Percentiles rank a stretch among this genome's conserved stretches.
Evolutionary conservation across 2,888 invertebrate species (phyloP).

Genomic region (Tortricodes alternella): DNA sequence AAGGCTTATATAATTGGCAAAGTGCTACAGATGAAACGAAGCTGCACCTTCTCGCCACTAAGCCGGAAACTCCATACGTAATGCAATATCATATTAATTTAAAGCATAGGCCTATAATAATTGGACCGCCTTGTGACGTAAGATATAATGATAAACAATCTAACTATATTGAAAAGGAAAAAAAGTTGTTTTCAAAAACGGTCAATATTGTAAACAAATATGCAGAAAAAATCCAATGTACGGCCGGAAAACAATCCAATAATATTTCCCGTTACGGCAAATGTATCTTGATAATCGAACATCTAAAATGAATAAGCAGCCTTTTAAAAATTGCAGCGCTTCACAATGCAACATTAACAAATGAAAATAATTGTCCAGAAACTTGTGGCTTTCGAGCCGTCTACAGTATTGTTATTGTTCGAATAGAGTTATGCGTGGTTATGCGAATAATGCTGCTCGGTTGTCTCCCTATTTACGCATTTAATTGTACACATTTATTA

Average conservation of each 20-base stretch:
- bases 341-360: neutral
- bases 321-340: too few relatives aligned
- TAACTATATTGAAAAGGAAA: neutral
- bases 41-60: neutral
- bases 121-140: conserved; percentile 11
- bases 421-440: conserved; percentile 37
- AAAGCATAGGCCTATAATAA: conserved; percentile 17
- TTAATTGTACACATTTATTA: conserved; percentile 58
- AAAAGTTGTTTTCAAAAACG: too few relatives aligned
- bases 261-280: too few relatives aligned
- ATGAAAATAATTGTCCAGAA: conserved; percentile 41
- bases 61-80: conserved; percentile 13
- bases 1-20: too few relatives aligned
- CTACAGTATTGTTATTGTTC: conserved; percentile 7
- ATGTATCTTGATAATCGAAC: too few relatives aligned
- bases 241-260: too few relatives aligned
- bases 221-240: too few relatives aligned
- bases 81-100: conserved; percentile 16
- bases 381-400: conserved; percentile 37
- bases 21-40: too few relatives aligned
- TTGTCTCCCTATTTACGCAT: conserved; percentile 45
- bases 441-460: conserved; percentile 36
- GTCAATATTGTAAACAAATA: too few relatives aligned
- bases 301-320: too few relatives aligned
- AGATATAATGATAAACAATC: conserved; percentile 3